phyloP scores from a whole-genome alignment of 1,140 invertebrate genomes.

The Calephelis virginiensis region DNA sequence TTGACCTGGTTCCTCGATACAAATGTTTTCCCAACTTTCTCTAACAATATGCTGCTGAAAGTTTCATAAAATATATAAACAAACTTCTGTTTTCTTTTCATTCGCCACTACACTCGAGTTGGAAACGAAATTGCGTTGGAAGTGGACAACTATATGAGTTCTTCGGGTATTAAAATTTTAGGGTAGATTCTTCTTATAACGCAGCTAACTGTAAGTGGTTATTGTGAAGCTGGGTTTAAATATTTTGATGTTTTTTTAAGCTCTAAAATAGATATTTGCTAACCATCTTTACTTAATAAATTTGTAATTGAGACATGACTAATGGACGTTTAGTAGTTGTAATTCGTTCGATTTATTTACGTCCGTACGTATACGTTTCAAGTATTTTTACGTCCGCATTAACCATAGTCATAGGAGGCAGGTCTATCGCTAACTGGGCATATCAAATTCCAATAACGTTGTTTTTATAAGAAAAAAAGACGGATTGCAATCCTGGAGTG shows the following conservation, averaged over 20 bases:
- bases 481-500: too few species aligned
- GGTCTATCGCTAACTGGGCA: too few species aligned
- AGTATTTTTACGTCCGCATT: too few species aligned
- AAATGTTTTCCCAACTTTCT: conserved; percentile 17
- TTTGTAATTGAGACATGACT: too few species aligned
- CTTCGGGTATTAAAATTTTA: conserved; percentile 7
- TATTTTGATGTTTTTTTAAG: background rate
- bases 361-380: too few species aligned
- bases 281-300: too few species aligned
- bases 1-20: conserved; percentile 18
- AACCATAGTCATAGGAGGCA: too few species aligned
- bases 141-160: conserved; percentile 7
- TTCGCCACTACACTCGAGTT: conserved; percentile 4
- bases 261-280: too few species aligned
- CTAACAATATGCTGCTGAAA: conserved; percentile 23
- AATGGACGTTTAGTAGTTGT: too few species aligned
- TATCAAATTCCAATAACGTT: too few species aligned
- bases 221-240: background rate
- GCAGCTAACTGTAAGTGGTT: background rate
- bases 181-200: conserved; percentile 7
- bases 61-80: conserved; percentile 22
- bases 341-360: too few species aligned
- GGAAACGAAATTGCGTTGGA: conserved; percentile 5
- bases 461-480: too few species aligned
- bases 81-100: conserved; percentile 22